phyloP scores from a whole-genome alignment of 2,113 vertebrate genomes.

The Cepphus grylle region DNA sequence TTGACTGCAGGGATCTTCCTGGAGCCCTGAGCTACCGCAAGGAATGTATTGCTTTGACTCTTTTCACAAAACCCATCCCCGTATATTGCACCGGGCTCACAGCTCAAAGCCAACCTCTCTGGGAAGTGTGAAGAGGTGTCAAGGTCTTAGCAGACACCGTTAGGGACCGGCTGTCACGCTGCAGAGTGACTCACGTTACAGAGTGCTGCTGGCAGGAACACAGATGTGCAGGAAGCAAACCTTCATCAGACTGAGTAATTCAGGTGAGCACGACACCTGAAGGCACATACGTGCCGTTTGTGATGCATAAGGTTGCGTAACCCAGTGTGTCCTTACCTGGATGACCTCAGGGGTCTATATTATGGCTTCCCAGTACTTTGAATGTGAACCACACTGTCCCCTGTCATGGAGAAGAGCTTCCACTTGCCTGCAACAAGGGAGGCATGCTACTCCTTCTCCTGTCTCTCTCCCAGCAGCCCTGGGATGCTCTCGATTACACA shows the following conservation, averaged over 20 bases:
- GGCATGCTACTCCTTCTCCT: not conserved
- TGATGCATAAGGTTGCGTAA: not conserved
- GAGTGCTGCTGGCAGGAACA: not conserved
- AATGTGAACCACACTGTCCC: not conserved
- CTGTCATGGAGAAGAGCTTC: not conserved
- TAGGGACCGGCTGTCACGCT: not conserved
- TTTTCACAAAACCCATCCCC: not conserved
- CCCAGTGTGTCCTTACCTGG: rapidly evolving
- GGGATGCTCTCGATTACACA: not conserved
- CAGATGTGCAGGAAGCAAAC: not conserved
- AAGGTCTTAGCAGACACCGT: not conserved
- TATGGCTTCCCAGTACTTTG: not conserved
- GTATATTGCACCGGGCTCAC: not conserved
- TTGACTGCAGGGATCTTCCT: not conserved
- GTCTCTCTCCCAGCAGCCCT: not conserved
- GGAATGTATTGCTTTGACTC: not conserved
- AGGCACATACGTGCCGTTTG: rapidly evolving
- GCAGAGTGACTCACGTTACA: not conserved
- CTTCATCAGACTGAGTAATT: not conserved
- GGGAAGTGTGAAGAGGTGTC: not conserved
- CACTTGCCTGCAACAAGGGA: not conserved
- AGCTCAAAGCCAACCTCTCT: not conserved
- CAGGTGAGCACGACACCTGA: not conserved
- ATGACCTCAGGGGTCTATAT: not conserved
- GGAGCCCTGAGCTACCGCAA: not conserved